Evolutionary conservation across 2,113 vertebrate genomes (phyloP), one percentile per base, ranked within the genome.

Genomic region (Tetraodon nigroviridis): DNA sequence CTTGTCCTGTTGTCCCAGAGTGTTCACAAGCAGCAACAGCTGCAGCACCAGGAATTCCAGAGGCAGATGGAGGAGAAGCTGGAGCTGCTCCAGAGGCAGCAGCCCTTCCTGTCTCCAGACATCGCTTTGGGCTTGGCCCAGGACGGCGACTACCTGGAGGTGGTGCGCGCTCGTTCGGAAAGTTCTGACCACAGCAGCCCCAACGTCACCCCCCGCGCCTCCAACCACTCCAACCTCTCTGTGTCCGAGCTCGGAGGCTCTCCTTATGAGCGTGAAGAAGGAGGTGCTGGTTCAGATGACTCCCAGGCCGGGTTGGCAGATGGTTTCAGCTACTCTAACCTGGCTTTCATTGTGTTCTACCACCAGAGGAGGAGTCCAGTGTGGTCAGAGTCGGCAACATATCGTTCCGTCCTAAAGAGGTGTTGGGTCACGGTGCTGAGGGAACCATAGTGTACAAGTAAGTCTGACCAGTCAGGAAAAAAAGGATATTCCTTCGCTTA

Each of bases 371-470:
- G 3, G 93, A 94, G 29, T 83, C 79, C 47, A 87, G 22, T 73
- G 63, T 89, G 46, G 92, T 94, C 67, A 75, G 91, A 47, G 92
- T 99, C 64, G 97, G 95, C 42, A 99, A 99, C 79, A 95, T 99
- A 76, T 93, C 89, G 0, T 98, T 98, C 84, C 90, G 89, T 66
- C 94, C 96, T 2, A 94, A 90, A 73, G 92, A 93, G 2, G 94
- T 99, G 1, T 15, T 99, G 64, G 97, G 97, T 49, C 97, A 98
- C 0, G 97, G 97, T 13, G 97, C 96, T 6, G 97, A 99, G 83
- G 96, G 97, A 46, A 99, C 97, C 8, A 98, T 99, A 17, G 97
- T 99, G 16, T 99, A 98, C 90, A 94, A 91, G 96, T 96, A 87
- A 84, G 91, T 48, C n/a, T 29, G 5, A 55, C 40, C 14, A 58